Percentiles rank a stretch among this genome's conserved stretches.
Conservation (phyloP, 2,888 invertebrate genomes). For the Stictocephala bisonia region DNA sequence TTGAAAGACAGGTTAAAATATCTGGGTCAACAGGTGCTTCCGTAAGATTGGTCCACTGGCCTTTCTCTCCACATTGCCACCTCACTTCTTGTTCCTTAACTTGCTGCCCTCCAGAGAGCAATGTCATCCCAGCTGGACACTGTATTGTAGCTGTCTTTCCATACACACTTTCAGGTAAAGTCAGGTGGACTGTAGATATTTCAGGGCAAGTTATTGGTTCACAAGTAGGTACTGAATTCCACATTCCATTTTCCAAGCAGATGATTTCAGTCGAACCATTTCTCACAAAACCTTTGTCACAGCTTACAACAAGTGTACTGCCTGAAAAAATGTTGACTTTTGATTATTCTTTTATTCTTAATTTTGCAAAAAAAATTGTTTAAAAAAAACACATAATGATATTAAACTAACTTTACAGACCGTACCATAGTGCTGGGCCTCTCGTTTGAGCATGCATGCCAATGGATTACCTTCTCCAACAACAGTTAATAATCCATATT, state of each 20-base stretch:
- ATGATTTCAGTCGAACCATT: background rate
- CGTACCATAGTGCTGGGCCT: too few relatives aligned
- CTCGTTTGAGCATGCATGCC: too few relatives aligned
- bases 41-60: conserved; percentile 6
- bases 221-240: background rate
- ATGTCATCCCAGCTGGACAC: conserved; percentile 3
- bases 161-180: conserved; percentile 1
- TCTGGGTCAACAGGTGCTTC: conserved; percentile 16
- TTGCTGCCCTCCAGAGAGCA: background rate
- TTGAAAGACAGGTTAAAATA: background rate
- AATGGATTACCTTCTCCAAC: too few relatives aligned
- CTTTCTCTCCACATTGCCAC: conserved; percentile 23
- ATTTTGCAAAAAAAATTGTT: too few relatives aligned
- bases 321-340: too few relatives aligned
- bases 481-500: too few relatives aligned
- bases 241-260: background rate
- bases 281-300: conserved; percentile 23
- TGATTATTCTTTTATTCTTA: too few relatives aligned
- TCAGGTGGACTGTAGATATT: conserved; percentile 1
- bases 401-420: too few relatives aligned
- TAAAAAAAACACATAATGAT: too few relatives aligned
- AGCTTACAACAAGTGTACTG: background rate
- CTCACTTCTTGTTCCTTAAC: conserved; percentile 6
- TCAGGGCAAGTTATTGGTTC: background rate
- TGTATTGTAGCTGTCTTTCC: conserved; percentile 23